Evolutionary conservation across 2,113 vertebrate species (phyloP), one percentile per base, ranked within the genome.

Genomic region (Cranoglanis bouderius): DNA sequence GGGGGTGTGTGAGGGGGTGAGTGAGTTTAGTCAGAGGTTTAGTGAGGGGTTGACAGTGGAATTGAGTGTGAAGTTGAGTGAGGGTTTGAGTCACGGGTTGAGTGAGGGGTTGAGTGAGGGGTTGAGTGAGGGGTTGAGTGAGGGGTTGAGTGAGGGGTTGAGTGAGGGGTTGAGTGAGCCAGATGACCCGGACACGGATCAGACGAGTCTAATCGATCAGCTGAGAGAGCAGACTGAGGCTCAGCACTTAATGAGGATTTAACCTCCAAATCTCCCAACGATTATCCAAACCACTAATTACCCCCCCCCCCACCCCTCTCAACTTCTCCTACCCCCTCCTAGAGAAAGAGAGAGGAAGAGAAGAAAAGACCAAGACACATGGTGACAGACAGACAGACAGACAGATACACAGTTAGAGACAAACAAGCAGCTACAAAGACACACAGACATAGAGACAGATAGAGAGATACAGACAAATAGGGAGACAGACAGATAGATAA

Each of bases 261-360:
- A 95, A 92, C 92, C 94, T 96, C 93, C 95, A 95, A 89, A 94
- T 95, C 81, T 32, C 40, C 67, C 40, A 70, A 67, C 88, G 95
- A 96, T 96, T 96, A 96, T 94, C 94, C 61, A 93, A 94, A 93
- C 94, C 92, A 92, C 95, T 96, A 96, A 96, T 96, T 96, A 95
- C 92, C 94, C 93, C 93, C 93, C 93, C 92, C 91, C 3, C 43
- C 92, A 92, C 93, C 93, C 53, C 82, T 89, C 92, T 94, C 94
- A 94, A 91, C 93, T 53, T 32, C 49, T n/a, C 8, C 51, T 12
- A 55, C 78, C 78, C 3, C n/a, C 80, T 82, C 18, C 19, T 49
- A 46, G 26, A 90, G 93, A 92, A 94, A 92, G 93, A 38, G 32
- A 32, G 63, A 21, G 0, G 19, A 7, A 74, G 85, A 70, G 63